Base-by-base conservation (phyloP, 2,113 vertebrate genomes). In the Heterotilapia buettikoferi region DNA sequence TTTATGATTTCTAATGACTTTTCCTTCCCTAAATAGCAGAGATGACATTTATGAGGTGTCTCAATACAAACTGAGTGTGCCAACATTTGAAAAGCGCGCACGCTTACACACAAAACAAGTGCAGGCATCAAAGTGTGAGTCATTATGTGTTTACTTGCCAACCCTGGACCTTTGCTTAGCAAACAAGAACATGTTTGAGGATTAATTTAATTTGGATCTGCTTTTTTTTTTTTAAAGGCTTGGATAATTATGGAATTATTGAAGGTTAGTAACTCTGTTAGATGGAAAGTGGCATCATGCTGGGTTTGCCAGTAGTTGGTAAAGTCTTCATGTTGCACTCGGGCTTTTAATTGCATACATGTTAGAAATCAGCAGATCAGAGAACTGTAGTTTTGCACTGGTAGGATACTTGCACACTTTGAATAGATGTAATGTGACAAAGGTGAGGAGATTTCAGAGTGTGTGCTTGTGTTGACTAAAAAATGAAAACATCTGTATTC, bases 91-190 rank as follows among this genome's bases (percentile, higher is more conserved):
- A 73, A 59, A 88, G 47, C 9, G 6, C 84, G 81, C 21, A 68
- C 21, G 26, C 13, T 68, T 86, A 84, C 21, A 68, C 45, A 78
- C 40, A 83, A 80, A 88, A 86, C n/a, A 13, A 86, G 40, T 29
- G 82, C 87, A 82, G 71, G 54, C 85, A 88, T 84, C 53, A 87
- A 89, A 83, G 84, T 86, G 79, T 95, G 91, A 92, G 54, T 94
- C 94, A 95, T 88, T 89, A 83, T 88, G 81, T 90, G 84, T 90
- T 93, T 86, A 84, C 36, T 88, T 88, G 85, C 80, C 88, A 90
- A 83, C 63, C 76, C 79, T 57, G 87, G 87, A 91, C 91, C 86
- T 84, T 24, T 89, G 88, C 80, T 92, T 26, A 76, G 68, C 73
- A 91, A 82, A 90, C 87, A 86, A 56, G 36, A 88, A 78, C 61